Base-by-base conservation (phyloP, 1,140 invertebrate species). In the Pseudachorutes palmiensis region DNA sequence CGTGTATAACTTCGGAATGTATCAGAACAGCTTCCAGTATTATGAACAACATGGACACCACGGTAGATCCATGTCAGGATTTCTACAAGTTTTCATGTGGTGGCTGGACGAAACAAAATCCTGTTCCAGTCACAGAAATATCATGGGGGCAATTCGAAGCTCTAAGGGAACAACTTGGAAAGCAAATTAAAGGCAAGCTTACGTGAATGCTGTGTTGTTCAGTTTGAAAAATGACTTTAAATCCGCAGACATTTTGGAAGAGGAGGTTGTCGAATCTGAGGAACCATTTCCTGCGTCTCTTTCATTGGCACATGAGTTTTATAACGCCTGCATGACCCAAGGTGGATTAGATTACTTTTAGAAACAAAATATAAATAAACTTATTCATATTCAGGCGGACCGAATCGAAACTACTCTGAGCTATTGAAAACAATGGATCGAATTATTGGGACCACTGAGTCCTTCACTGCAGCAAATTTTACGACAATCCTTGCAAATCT, bases 21-120 rank as follows among this genome's bases (percentile, higher is more conserved):
- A 45, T 64, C 16, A 36, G 45, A 31, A 65, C 64, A 22, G 70
- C 70, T n/a, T 66, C 66, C 30, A 49, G 60, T n/a, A 68, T 71
- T 45, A 61, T 71, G 2, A 49, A 67, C 33, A 48, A 59, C 14
- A 67, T 72, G 33, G 64, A 72, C 33, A 32, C 36, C 16, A 24
- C 45, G 28, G 69, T 74, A 24, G 69, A 77, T 62, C 77, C 77
- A 24, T 78, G 77, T 70, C 67, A 75, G 16, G 73, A 79, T 66
- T 79, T 79, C 68, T 79, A 75, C 67, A 68, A 79, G 62, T 79
- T 75, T 69, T 74, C 77, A 3, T 79, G 78, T 73, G 78, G 78
- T 19, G 70, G 72, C 26, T 79, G 77, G 78, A 65, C 74, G 5
- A 62, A 70, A 29, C 67, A 72, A 14, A 75, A 74, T 68, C 72